phyloP scores from a whole-genome alignment of 2,888 invertebrate genomes.

The Thyatira batis region DNA sequence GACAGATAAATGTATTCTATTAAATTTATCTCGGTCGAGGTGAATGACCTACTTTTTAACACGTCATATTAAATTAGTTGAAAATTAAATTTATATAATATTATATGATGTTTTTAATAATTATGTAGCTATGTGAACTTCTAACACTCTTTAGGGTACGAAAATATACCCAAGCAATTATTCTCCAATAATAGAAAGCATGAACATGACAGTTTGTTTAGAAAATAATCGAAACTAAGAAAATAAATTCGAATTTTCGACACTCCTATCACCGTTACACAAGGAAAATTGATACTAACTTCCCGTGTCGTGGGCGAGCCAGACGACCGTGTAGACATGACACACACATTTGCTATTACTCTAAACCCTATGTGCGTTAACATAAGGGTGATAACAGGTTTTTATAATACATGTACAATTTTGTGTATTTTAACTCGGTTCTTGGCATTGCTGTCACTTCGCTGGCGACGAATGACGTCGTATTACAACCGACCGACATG shows the following conservation, averaged over 20 bases:
- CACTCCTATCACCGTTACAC: slow-evolving; percentile 19
- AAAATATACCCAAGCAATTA: neutral
- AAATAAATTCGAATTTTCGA: slow-evolving; percentile 11
- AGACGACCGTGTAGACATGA: slow-evolving; percentile 13
- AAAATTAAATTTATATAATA: too few species aligned
- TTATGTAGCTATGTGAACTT: neutral
- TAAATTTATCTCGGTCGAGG: neutral
- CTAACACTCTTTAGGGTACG: neutral
- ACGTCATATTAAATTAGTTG: neutral
- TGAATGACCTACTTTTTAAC: neutral
- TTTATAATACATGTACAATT: slow-evolving; percentile 1
- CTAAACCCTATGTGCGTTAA: neutral
- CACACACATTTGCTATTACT: slow-evolving; percentile 4
- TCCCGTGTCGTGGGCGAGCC: slow-evolving; percentile 14
- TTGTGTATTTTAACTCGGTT: slow-evolving; percentile 17
- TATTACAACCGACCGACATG: slow-evolving; percentile 1
- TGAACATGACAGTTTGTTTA: neutral
- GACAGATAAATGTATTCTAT: neutral
- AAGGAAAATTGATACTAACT: slow-evolving; percentile 29
- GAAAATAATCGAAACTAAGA: slow-evolving; percentile 3
- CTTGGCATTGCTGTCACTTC: slow-evolving; percentile 14
- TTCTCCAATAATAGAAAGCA: neutral
- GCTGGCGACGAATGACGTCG: slow-evolving; percentile 6
- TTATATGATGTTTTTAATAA: too few species aligned
- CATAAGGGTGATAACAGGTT: neutral